Evolutionary conservation across 2,113 vertebrate species (phyloP), one percentile per base, ranked within the genome.

Genomic region (Pelmatolapia mariae): DNA sequence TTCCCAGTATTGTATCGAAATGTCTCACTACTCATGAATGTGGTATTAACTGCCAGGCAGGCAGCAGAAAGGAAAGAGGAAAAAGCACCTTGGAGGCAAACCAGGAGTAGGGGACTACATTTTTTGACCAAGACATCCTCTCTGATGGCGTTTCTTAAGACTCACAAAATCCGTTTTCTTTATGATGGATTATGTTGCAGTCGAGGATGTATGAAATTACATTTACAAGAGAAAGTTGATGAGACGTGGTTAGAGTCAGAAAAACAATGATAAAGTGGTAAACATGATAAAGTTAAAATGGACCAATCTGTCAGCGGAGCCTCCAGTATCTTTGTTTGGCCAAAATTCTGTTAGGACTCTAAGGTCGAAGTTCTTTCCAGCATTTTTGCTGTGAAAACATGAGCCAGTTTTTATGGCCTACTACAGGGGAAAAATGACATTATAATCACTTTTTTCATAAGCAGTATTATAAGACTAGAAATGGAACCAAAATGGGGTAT

Each of bases 1-100:
- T 90, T 95, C 96, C 96, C 95, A 93, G 90, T 84, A 90, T 91
- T 89, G 92, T 96, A 94, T 94, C 93, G 93, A 86, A 89, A 85
- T 24, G 83, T 89, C 87, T 91, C 86, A 84, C 91, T 87, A 76
- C 90, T 93, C 87, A 82, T 66, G 86, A 59, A 80, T 68, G 54
- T 83, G 71, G 56, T 24, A 59, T 59, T 38, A 56, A 85, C 61
- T 57, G 86, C 80, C 83, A 86, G 29, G 78, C 50, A 78, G 54
- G 43, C 45, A 79, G 86, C 89, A 43, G 50, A 6, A 12, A 61
- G 9, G 52, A 68, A 47, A 50, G 36, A 57, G 16, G 47, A 59
- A n/a, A 38, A 36, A 78, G 24, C 10, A 52, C 12, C 40, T 5
- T 5, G 43, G 45, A 31, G 31, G 52, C 10, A 83, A 79, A 76